Evolutionary conservation across 2,888 invertebrate genomes (phyloP), one percentile per base, ranked within the genome.

Genomic region (Rugalucina vietnamica): DNA sequence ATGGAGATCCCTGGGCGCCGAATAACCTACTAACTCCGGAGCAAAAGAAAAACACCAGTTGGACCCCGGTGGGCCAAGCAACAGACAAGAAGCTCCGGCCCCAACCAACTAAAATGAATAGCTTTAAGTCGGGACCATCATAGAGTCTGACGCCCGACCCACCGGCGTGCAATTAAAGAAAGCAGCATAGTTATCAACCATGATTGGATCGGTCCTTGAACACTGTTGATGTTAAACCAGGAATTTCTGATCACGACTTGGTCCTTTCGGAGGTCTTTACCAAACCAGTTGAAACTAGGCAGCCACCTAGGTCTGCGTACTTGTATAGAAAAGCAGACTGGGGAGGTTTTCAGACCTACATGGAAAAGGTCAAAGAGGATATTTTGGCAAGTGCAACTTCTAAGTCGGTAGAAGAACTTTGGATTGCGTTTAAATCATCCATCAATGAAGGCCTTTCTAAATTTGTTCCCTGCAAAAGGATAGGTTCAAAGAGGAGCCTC

Each of bases 161-260:
- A n/a, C n/a, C n/a, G n/a, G n/a, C n/a, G n/a, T n/a, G n/a, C n/a
- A n/a, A n/a, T n/a, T n/a, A n/a, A n/a, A n/a, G n/a, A n/a, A n/a
- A n/a, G n/a, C n/a, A n/a, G n/a, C n/a, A n/a, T n/a, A n/a, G n/a
- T n/a, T n/a, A n/a, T n/a, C n/a, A n/a, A n/a, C n/a, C n/a, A n/a
- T n/a, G n/a, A n/a, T n/a, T n/a, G n/a, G n/a, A n/a, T n/a, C n/a
- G n/a, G n/a, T n/a, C n/a, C n/a, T n/a, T n/a, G 4, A 78, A 73
- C 24, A 49, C 34, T 34, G 57, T 27, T 27, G 39, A 73, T 39
- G 37, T 73, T 21, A n/a, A 39, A 10, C 72, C 60, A 18, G 79
- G 72, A 10, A 8, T 79, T 12, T 3, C 72, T n/a, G 73, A 73
- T 54, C 79, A 79, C 10, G 39, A 73, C 37, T 29, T 18, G 8